Base-by-base conservation (phyloP, 2,888 invertebrate genomes). In the Drosophila nr. medialis region DNA sequence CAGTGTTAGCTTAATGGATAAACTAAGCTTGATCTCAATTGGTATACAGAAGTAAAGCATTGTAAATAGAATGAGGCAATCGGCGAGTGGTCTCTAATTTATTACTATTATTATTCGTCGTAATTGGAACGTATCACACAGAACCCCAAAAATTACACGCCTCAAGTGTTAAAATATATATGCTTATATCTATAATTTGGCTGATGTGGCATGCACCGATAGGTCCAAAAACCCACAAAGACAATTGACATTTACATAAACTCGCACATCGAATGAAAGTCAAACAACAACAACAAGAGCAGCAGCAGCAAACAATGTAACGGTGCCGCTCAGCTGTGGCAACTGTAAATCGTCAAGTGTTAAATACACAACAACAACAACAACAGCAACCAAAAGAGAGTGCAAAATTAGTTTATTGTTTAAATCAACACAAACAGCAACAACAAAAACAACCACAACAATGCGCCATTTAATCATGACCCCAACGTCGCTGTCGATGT, bases 381-480 rank as follows among this genome's bases (percentile, higher is more conserved):
- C 49, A 42, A 45, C 34, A 59, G 40, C 45, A 68, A 59, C 68
- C 54, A 34, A 59, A 59, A 64, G 45, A 64, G 58, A 78, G 72
- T 81, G 73, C 60, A 65, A 76, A 80, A 78, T 62, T 69, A 65
- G 80, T 75, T 62, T 56, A 78, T 75, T 81, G 81, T 80, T 64
- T 36, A 62, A 64, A 77, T 72, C 50, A 58, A 73, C 36, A 72
- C 40, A 10, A 54, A 32, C 2, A 34, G 50, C 51, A 67, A 61
- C 48, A 55, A 42, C 27, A 71, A 27, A 42, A 71, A 54, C 24
- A 54, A 67, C 42, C 66, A 32, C 24, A 72, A 56, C 42, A 59
- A 86, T 89, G 89, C 86, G 90, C 78, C 86, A 90, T 90, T 86
- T 86, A 83, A 90, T 90, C 81, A 88, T 90, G 79, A 82, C 90